Evolutionary conservation across 2,888 invertebrate genomes (phyloP).

Genomic region (Galeopsomyia nigrocyanea): DNA sequence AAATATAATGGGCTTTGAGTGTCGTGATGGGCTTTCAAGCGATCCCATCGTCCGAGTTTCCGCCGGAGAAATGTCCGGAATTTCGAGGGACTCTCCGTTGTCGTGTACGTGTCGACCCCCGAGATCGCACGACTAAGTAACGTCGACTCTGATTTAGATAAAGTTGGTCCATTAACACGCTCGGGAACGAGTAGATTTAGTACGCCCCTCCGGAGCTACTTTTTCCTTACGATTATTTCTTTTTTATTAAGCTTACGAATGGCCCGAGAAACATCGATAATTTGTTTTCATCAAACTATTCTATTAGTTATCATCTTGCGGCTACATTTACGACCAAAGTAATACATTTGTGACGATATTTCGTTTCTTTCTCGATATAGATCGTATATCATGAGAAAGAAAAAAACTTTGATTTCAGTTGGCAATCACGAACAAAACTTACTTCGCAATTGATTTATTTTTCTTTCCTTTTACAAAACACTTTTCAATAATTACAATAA

Average conservation of each 20-base stretch:
- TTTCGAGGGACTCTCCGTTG: background rate
- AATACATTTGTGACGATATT: slow-evolving; percentile 7
- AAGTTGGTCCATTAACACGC: slow-evolving; percentile 33
- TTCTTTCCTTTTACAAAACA: too few species aligned
- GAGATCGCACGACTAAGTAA: background rate
- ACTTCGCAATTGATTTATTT: background rate
- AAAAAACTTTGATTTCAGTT: background rate
- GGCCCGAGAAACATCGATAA: background rate
- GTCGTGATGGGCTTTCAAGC: too few species aligned
- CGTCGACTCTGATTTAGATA: slow-evolving; percentile 32
- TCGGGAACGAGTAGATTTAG: slow-evolving; percentile 21
- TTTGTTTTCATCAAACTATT: slow-evolving; percentile 1
- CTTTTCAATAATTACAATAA: too few species aligned
- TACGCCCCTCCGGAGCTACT: background rate
- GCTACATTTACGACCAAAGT: too few species aligned
- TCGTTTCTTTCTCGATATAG: background rate
- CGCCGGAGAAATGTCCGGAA: slow-evolving; percentile 9
- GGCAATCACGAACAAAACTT: too few species aligned
- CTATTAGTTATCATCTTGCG: too few species aligned
- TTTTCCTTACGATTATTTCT: background rate
- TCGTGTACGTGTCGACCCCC: background rate
- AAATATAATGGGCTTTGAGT: too few species aligned
- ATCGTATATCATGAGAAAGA: background rate
- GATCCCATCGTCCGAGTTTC: background rate
- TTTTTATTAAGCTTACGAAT: background rate